A percentile compares a stretch with the other conserved stretches of the same genome.
phyloP scores from a whole-genome alignment of 2,888 invertebrate genomes.

The Cenopis cana region DNA sequence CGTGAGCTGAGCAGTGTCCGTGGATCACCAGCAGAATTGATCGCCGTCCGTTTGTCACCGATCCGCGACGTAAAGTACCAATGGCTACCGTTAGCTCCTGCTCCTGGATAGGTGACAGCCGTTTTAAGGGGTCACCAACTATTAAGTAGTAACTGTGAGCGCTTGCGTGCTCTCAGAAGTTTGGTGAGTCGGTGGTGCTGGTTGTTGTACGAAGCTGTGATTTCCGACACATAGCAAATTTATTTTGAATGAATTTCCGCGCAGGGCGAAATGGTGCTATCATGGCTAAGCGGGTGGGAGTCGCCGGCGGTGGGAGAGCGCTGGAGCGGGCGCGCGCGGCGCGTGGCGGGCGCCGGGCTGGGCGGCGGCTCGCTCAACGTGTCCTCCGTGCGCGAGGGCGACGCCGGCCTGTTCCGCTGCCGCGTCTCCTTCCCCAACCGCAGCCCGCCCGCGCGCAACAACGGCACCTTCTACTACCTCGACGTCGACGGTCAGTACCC shows the following conservation, averaged over 20 bases:
- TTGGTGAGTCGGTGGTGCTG: too few relatives aligned
- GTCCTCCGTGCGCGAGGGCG: slow-evolving; percentile 93
- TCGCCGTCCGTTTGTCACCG: too few relatives aligned
- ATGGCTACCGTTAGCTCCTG: too few relatives aligned
- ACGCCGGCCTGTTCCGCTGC: slow-evolving; percentile 97
- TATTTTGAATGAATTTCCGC: slow-evolving; percentile 11
- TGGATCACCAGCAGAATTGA: too few relatives aligned
- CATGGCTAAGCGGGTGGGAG: slow-evolving; percentile 90
- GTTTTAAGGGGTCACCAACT: too few relatives aligned
- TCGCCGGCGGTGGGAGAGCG: slow-evolving; percentile 90
- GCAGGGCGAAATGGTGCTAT: slow-evolving; percentile 92
- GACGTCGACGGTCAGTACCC: slow-evolving; percentile 91
- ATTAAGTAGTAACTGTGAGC: too few relatives aligned
- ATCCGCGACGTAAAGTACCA: too few relatives aligned
- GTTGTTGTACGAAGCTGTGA: background rate
- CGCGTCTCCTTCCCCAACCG: slow-evolving; percentile 94
- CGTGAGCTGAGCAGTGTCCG: too few relatives aligned
- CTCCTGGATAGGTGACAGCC: too few relatives aligned
- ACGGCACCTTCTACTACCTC: slow-evolving; percentile 96
- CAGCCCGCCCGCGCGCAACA: slow-evolving; percentile 92
- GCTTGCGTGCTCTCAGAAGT: background rate
- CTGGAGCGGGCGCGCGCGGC: slow-evolving; percentile 90
- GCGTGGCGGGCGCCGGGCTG: slow-evolving; percentile 81
- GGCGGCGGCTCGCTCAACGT: slow-evolving; percentile 92
- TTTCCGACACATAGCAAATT: background rate